Conservation (phyloP, 1,140 invertebrate genomes). For the Drosophila trapezifrons region DNA sequence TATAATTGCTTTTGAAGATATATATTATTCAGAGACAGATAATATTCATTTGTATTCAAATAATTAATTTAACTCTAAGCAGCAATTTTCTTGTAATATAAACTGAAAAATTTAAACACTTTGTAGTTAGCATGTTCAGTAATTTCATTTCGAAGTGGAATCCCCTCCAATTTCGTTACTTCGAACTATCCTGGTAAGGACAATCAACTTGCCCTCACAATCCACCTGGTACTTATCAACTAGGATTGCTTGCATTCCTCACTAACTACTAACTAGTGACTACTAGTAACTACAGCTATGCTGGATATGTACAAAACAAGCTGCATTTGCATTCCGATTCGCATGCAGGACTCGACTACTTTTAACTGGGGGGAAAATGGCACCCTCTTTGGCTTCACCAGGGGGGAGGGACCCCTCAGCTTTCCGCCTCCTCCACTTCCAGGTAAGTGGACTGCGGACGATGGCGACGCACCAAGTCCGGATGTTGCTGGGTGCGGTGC, state of each 20-base stretch:
- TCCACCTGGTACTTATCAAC: constrained; percentile 54
- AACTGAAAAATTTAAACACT: background rate
- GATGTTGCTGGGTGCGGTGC: constrained; percentile 72
- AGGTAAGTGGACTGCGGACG: constrained; percentile 66
- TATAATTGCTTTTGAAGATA: no score
- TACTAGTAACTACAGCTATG: constrained; percentile 39
- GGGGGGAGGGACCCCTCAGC: constrained; percentile 42
- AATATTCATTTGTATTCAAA: no score
- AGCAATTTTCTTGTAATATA: background rate
- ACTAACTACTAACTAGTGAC: constrained; percentile 47
- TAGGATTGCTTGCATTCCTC: constrained; percentile 56
- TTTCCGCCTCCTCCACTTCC: constrained; percentile 34
- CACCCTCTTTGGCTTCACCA: constrained; percentile 38
- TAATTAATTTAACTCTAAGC: background rate
- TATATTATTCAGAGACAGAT: no score
- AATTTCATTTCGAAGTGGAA: background rate
- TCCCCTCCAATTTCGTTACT: background rate
- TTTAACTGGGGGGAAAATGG: constrained; percentile 38
- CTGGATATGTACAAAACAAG: constrained; percentile 36
- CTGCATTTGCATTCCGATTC: constrained; percentile 44
- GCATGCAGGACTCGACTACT: constrained; percentile 26
- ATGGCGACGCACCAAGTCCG: constrained; percentile 54
- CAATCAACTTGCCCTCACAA: background rate
- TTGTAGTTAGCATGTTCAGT: background rate
- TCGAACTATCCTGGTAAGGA: background rate